phyloP scores from a whole-genome alignment of 1,140 invertebrate species.

The Idris sp. region DNA sequence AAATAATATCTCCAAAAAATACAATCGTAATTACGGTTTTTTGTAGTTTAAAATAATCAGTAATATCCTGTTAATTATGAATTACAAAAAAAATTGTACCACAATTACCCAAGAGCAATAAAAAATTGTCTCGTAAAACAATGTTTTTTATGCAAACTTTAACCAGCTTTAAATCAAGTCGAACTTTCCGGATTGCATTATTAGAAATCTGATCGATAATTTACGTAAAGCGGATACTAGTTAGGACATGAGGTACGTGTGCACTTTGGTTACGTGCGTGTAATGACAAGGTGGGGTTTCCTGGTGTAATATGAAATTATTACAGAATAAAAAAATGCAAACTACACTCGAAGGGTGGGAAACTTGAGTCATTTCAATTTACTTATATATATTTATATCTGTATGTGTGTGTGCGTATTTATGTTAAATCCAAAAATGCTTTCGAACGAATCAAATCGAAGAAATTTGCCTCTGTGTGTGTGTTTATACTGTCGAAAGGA shows the following conservation, averaged over 20 bases:
- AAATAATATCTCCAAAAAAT: no score
- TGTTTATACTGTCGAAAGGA: no score
- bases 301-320: conserved; percentile 49
- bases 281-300: conserved; percentile 59
- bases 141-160: neutral
- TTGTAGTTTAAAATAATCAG: no score
- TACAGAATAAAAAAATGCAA: conserved; percentile 40
- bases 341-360: conserved; percentile 30
- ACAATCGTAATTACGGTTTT: no score
- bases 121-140: no score
- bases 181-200: neutral
- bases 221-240: conserved; percentile 45
- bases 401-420: neutral
- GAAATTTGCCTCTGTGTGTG: no score
- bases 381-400: no score
- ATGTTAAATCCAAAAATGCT: neutral
- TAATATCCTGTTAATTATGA: no score
- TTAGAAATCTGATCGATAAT: conserved; percentile 39
- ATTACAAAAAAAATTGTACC: no score
- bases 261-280: conserved; percentile 51
- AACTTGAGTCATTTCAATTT: conserved; percentile 27
- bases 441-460: neutral
- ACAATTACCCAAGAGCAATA: no score
- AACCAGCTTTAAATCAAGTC: neutral
- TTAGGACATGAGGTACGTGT: conserved; percentile 34